Evolutionary conservation across 2,113 vertebrate genomes (phyloP).

Genomic region (Aptenodytes forsteri): DNA sequence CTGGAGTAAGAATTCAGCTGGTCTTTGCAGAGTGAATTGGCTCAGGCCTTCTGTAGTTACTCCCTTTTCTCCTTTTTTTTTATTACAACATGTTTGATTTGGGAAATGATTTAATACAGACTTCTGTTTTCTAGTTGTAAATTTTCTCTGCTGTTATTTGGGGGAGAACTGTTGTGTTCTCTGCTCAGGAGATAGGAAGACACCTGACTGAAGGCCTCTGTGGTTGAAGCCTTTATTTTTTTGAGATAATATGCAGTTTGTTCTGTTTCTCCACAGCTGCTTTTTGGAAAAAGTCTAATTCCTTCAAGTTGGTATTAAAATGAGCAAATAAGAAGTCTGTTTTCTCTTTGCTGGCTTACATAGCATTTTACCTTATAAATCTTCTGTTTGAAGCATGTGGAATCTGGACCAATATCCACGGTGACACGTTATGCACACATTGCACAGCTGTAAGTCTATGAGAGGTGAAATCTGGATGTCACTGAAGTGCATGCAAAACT

Average conservation of each 20-base stretch:
- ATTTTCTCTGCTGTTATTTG: neutral
- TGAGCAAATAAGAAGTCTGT: neutral
- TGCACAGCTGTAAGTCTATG: neutral
- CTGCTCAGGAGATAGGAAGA: neutral
- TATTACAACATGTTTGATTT: neutral
- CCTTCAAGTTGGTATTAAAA: neutral
- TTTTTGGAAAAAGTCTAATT: neutral
- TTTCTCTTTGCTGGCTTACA: neutral
- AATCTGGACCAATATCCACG: neutral
- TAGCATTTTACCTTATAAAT: conserved; percentile 27
- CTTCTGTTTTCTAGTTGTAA: neutral
- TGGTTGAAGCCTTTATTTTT: neutral
- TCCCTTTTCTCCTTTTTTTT: neutral
- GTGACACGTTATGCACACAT: neutral
- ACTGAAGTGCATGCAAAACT: neutral
- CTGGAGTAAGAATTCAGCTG: neutral
- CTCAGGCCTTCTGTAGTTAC: neutral
- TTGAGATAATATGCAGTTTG: neutral
- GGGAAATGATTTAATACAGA: neutral
- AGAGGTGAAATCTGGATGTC: neutral
- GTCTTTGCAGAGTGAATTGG: neutral
- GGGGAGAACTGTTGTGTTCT: neutral
- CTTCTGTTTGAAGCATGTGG: neutral
- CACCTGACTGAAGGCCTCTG: neutral
- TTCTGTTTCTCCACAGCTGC: neutral